A percentile compares a stretch with the other conserved stretches of the same genome.
phyloP scores from a whole-genome alignment of 2,113 vertebrate species.

The Plecturocebus donacophilus region DNA sequence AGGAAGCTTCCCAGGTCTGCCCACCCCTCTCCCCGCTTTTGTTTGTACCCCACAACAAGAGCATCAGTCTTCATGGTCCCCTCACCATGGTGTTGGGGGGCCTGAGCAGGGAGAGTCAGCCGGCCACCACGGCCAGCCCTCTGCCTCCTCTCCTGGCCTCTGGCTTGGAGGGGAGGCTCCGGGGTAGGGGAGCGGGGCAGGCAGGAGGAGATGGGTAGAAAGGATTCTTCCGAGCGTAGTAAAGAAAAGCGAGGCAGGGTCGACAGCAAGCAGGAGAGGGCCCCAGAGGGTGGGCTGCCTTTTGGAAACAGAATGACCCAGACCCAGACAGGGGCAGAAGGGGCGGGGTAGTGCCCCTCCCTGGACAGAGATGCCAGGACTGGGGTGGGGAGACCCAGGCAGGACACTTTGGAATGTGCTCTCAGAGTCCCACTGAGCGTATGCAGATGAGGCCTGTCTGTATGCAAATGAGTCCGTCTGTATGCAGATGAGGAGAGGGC shows the following conservation, averaged over 20 bases:
- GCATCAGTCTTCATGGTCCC: background rate
- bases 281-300: background rate
- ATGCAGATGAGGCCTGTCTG: conserved; percentile 85
- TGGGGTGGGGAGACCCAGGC: conserved; percentile 21
- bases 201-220: background rate
- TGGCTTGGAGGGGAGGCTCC: background rate
- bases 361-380: background rate
- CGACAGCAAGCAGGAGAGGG: background rate
- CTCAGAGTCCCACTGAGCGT: conserved; percentile 79
- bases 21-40: background rate
- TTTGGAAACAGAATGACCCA: conserved; percentile 30
- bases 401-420: conserved; percentile 57
- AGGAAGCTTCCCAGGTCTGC: background rate
- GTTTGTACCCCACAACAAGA: background rate
- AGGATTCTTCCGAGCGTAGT: background rate
- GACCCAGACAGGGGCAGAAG: conserved; percentile 5
- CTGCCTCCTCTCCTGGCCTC: background rate
- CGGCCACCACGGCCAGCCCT: background rate
- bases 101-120: background rate
- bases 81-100: too few relatives aligned
- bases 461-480: conserved; percentile 74
- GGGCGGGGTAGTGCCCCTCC: background rate
- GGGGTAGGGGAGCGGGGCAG: background rate
- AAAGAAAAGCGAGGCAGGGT: background rate
- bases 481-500: conserved; percentile 84